Evolutionary conservation across 37 sponge, comb jelly and placozoan species (phyloP), one percentile per base, ranked within the genome.

Genomic region (Spongia lamella): DNA sequence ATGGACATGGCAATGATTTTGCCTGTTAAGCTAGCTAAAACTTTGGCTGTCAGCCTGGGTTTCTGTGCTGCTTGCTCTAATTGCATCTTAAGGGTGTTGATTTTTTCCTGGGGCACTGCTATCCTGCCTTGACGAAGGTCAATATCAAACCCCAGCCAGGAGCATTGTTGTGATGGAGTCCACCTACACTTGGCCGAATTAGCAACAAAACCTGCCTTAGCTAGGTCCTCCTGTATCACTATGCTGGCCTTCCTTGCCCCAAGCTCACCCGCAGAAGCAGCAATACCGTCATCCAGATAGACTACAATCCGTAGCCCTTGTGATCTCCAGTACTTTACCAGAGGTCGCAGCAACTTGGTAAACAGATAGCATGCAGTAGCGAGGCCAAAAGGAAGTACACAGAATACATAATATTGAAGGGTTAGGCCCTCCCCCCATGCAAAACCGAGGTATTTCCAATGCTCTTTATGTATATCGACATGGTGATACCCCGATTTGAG

Each of bases 1-100:
- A 77, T 26, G 15, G 54, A 29, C 66, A 77, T 65, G 16, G 77
- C 62, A n/a, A n/a, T n/a, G n/a, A n/a, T n/a, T n/a, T n/a, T n/a
- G n/a, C n/a, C n/a, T n/a, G n/a, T n/a, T n/a, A n/a, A n/a, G n/a
- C n/a, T n/a, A n/a, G n/a, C n/a, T n/a, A n/a, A n/a, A n/a, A n/a
- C n/a, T n/a, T n/a, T n/a, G n/a, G n/a, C n/a, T n/a, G n/a, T n/a
- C n/a, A n/a, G n/a, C n/a, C n/a, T n/a, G n/a, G n/a, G n/a, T n/a
- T n/a, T n/a, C n/a, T n/a, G n/a, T n/a, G n/a, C n/a, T n/a, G n/a
- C n/a, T n/a, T n/a, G n/a, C 20, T 3, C 1, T 17, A 66, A 17
- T 3, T 31, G 24, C 2, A 17, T 33, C 55, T 27, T 36, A 17
- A 59, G 21, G 5, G 20, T 50, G 1, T 1, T 30, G 6, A 51